phyloP scores from a whole-genome alignment of 2,888 invertebrate species.

The Coenonympha glycerion region DNA sequence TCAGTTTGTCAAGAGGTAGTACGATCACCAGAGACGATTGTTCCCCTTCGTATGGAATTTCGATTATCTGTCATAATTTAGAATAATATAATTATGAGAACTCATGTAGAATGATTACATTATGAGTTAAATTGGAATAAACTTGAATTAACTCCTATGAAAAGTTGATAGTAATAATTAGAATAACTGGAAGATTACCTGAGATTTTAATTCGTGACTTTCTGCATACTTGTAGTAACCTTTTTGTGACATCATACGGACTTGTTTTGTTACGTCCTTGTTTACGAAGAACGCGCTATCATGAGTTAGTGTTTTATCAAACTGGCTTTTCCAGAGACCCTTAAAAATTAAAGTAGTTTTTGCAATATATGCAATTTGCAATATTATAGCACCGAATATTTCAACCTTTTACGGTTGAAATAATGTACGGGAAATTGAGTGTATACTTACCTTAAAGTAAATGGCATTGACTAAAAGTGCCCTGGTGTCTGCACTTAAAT shows the following conservation, averaged over 20 bases:
- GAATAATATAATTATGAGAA: background rate
- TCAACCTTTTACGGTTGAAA: background rate
- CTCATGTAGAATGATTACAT: too few species aligned
- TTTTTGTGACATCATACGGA: slow-evolving; percentile 80
- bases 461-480: slow-evolving; percentile 88
- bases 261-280: slow-evolving; percentile 70
- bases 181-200: too few species aligned
- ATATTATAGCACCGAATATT: background rate
- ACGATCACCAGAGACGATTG: slow-evolving; percentile 83
- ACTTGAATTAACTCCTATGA: too few species aligned
- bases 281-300: slow-evolving; percentile 79
- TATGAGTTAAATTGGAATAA: too few species aligned
- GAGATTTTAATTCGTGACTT: slow-evolving; percentile 48
- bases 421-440: background rate
- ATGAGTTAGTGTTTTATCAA: slow-evolving; percentile 71
- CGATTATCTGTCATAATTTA: slow-evolving; percentile 72
- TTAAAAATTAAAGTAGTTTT: background rate
- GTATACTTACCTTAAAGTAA: slow-evolving; percentile 83
- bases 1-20: slow-evolving; percentile 80
- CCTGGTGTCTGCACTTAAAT: slow-evolving; percentile 71
- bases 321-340: slow-evolving; percentile 81
- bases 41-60: slow-evolving; percentile 82
- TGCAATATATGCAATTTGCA: background rate
- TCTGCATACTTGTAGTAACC: slow-evolving; percentile 61
- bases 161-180: too few species aligned